Base-by-base conservation (phyloP, 2,888 invertebrate species). In the Phyto melanocephala region DNA sequence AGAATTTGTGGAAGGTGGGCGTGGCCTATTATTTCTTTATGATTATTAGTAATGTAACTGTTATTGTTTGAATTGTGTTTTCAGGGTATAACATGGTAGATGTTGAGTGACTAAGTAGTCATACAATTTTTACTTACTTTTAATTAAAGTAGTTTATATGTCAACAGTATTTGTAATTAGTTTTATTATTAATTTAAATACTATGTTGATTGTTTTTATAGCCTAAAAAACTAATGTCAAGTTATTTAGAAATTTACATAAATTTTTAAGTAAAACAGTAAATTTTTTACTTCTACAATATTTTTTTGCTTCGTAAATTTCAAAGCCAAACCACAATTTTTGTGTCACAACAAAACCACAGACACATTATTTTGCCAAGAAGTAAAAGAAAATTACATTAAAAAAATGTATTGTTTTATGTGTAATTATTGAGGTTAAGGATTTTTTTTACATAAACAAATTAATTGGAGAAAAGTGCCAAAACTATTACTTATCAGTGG, bases 301-400 rank as follows among this genome's bases (percentile, higher is more conserved):
- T 11, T 56, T 45, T 60, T 60, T n/a, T n/a, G n/a, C n/a, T n/a
- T n/a, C n/a, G 28, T 45, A 42, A 68, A 52, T 60, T 33, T 28
- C n/a, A 58, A 72, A 52, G 79, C 79, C 79, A 79, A 72, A 72
- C 80, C 77, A 47, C 50, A 60, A 20, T 71, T 58, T 65, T 33
- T 24, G 40, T 67, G 67, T 63, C 56, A 77, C 13, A 7, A 8
- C 10, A 37, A 74, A 81, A 62, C 81, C 81, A 77, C 67, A 72
- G 81, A 77, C 81, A 65, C 40, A 72, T 62, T 60, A 72, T 22
- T 77, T 76, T 67, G 77, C 72, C 77, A 81, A 77, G n/a, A 11
- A 56, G 0, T 13, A 13, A 20, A 22, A 10, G 13, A 42, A 24
- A 24, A 1, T 17, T 28, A 13, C 7, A 13, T 20, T 13, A 20